A percentile compares a stretch with the other conserved stretches of the same genome.
Evolutionary conservation across 2,113 vertebrate genomes (phyloP).

Genomic region (Dermatemys mawii): DNA sequence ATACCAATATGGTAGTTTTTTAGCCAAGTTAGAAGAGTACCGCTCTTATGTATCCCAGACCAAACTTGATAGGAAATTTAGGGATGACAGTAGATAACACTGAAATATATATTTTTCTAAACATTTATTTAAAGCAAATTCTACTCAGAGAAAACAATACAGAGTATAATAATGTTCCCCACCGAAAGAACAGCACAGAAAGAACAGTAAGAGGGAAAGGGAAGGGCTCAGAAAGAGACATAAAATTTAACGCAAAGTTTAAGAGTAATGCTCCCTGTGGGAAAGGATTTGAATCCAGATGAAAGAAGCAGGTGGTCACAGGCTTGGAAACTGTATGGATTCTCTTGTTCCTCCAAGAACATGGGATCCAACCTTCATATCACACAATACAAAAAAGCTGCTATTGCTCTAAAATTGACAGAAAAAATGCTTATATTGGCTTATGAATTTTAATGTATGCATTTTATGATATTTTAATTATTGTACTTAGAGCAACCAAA

Average conservation of each 20-base stretch:
- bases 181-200: background rate
- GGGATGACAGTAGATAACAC: background rate
- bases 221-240: accelerated
- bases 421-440: background rate
- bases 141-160: background rate
- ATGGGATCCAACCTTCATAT: accelerated
- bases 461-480: too few species aligned
- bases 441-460: background rate
- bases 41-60: background rate
- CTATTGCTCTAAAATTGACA: background rate
- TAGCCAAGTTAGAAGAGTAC: too few species aligned
- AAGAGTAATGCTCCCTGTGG: background rate
- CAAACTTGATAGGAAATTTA: background rate
- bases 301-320: background rate
- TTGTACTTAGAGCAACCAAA: too few species aligned
- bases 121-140: background rate
- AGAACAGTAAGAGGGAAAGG: background rate
- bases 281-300: background rate
- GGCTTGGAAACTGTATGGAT: too few species aligned
- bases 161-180: background rate
- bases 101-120: background rate
- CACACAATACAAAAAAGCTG: background rate
- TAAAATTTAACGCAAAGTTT: background rate
- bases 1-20: background rate
- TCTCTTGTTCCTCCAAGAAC: background rate